phyloP scores from a whole-genome alignment of 2,797 vertebrate genomes.

The Ctenopoma kingsleyae region DNA sequence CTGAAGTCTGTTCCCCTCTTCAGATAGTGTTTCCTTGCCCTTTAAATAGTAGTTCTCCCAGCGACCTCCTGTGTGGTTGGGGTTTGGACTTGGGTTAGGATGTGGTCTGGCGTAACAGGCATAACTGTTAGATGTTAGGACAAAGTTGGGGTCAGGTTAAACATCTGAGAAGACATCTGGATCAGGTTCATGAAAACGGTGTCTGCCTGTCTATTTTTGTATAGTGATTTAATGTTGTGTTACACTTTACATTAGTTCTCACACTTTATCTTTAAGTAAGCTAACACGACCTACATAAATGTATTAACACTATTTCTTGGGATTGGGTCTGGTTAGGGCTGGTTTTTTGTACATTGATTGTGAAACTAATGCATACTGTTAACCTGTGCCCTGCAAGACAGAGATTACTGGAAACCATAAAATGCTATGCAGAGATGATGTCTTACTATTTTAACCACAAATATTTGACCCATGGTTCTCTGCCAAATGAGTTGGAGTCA shows the following conservation, averaged over 20 bases:
- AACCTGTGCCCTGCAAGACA: constrained; percentile 16
- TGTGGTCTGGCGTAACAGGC: neutral
- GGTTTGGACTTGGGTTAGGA: neutral
- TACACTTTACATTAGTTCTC: neutral
- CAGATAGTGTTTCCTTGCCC: too few species aligned
- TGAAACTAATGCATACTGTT: constrained; percentile 44
- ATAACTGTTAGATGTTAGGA: too few species aligned
- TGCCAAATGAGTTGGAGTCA: constrained; percentile 28
- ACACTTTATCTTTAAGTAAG: neutral
- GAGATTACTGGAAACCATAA: constrained; percentile 5
- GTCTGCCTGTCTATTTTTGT: too few species aligned
- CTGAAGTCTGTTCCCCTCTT: too few species aligned
- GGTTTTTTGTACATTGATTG: constrained; percentile 20
- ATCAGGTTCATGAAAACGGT: too few species aligned
- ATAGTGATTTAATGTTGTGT: neutral
- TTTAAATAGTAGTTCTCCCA: too few species aligned
- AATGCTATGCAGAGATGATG: constrained; percentile 21
- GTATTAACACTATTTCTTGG: neutral
- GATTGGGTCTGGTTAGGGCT: neutral
- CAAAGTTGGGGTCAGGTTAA: too few species aligned
- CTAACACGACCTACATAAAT: neutral
- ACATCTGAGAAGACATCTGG: too few species aligned
- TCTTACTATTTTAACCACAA: constrained; percentile 1
- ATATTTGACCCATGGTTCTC: constrained; percentile 16
- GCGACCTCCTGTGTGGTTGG: too few species aligned